These are phyloP conservation scores for Troilus luridus DNA, from an alignment of 2,888 invertebrate genomes.

Conservation along the genomic window DNA sequence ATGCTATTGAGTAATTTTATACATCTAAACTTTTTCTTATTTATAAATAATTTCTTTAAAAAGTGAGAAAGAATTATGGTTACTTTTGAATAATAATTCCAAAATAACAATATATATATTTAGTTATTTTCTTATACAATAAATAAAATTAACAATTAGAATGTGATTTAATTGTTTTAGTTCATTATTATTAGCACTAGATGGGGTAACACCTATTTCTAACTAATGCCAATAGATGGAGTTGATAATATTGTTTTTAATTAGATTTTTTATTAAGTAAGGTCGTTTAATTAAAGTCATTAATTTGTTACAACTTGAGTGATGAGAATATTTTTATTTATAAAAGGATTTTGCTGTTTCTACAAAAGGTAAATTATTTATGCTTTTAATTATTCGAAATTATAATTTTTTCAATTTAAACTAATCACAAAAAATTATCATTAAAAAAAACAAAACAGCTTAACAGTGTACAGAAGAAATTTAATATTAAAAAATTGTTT, in stretches of 20 bases:
- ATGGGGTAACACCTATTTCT: background rate
- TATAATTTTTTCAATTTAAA: background rate
- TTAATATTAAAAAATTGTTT: too few relatives aligned
- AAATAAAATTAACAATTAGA: background rate
- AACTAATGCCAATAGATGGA: background rate
- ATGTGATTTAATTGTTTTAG: background rate
- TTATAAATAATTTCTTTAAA: background rate
- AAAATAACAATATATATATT: background rate
- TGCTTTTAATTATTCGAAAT: background rate
- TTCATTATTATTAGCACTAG: background rate
- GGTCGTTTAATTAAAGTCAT: slow-evolving; percentile 1
- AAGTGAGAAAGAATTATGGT: too few relatives aligned
- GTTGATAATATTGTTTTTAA: background rate
- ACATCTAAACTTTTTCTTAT: background rate
- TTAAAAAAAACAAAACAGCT: too few relatives aligned
- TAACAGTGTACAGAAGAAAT: background rate
- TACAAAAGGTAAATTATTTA: background rate
- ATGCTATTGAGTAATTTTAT: background rate
- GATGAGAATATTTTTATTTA: background rate
- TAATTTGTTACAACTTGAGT: background rate
- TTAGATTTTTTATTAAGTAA: background rate
- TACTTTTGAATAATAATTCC: background rate
- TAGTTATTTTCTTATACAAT: background rate
- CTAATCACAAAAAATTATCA: too few relatives aligned
- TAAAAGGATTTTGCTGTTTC: background rate